Percentiles rank a stretch among this genome's conserved stretches.
These are phyloP conservation scores for Rhizomys pruinosus DNA, from an alignment of 2,113 vertebrate species.

Conservation along the genomic window DNA sequence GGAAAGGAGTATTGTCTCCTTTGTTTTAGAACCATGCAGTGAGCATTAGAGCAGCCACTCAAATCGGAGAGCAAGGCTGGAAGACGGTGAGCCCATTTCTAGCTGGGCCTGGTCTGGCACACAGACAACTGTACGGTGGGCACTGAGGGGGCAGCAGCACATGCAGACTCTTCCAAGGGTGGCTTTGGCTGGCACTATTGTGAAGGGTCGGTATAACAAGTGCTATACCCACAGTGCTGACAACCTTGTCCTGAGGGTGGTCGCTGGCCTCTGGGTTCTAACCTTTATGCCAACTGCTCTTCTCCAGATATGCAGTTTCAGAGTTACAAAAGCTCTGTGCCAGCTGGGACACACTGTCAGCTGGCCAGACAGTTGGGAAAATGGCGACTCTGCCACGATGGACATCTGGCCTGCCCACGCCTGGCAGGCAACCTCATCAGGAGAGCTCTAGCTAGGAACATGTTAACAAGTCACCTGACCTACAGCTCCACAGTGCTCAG, in stretches of 20 bases:
- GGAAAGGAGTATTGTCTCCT: too few relatives aligned
- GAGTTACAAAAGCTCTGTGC: neutral
- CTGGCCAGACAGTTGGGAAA: neutral
- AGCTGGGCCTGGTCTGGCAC: neutral
- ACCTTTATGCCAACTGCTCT: neutral
- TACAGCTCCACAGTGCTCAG: neutral
- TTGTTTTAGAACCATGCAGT: neutral
- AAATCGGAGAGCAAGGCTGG: neutral
- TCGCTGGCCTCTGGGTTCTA: too few relatives aligned
- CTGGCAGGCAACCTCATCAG: fast-evolving
- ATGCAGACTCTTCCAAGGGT: too few relatives aligned
- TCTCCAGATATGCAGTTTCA: neutral
- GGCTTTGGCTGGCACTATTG: too few relatives aligned
- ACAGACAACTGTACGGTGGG: neutral
- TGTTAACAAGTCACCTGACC: neutral
- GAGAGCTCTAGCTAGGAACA: too few relatives aligned
- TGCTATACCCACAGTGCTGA: neutral
- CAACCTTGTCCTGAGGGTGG: neutral
- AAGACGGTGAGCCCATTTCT: neutral
- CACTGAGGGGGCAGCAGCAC: neutral
- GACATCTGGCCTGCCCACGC: neutral
- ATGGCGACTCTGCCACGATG: fast-evolving
- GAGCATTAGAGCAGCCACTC: neutral
- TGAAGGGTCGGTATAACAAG: neutral
- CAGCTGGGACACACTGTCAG: fast-evolving